A percentile compares a stretch with the other conserved stretches of the same genome.
Evolutionary conservation across 92 coral and sea anemone species (phyloP).

Genomic region (Phenganax marumi): DNA sequence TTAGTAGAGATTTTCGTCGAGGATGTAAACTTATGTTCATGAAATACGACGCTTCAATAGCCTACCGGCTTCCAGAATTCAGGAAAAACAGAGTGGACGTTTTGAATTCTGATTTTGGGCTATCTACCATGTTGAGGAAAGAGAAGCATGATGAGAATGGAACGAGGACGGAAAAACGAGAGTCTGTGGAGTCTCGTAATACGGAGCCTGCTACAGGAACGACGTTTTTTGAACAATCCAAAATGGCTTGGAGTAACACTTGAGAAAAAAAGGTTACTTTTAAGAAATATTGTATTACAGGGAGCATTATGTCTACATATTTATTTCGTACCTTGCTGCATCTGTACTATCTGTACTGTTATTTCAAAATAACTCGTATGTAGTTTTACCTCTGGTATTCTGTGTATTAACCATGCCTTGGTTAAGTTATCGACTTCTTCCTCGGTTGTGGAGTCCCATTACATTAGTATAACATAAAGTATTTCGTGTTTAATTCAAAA

Average conservation of each 20-base stretch:
- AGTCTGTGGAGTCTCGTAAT: not conserved
- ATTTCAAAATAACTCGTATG: too few relatives aligned
- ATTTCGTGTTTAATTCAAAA: not conserved
- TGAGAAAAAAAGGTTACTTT: too few relatives aligned
- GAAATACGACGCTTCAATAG: slow-evolving; percentile 90
- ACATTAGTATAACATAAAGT: not conserved
- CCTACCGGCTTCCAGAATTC: slow-evolving; percentile 70
- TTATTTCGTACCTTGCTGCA: too few relatives aligned
- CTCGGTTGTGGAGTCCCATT: not conserved
- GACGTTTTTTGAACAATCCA: not conserved
- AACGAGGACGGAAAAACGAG: not conserved
- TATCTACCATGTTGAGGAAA: not conserved
- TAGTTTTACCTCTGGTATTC: too few relatives aligned
- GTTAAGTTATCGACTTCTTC: not conserved
- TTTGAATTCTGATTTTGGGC: not conserved
- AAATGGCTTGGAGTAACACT: not conserved
- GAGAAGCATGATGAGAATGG: too few relatives aligned
- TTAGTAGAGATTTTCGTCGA: slow-evolving; percentile 88
- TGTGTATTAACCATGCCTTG: too few relatives aligned
- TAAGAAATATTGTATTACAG: too few relatives aligned
- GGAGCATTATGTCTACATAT: too few relatives aligned
- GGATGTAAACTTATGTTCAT: slow-evolving; percentile 86
- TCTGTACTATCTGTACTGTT: too few relatives aligned
- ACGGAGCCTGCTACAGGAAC: not conserved
- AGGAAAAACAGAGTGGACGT: slow-evolving; percentile 74